A percentile compares a stretch with the other conserved stretches of the same genome.
phyloP scores from a whole-genome alignment of 2,113 vertebrate genomes.

The Lycocorax pyrrhopterus region DNA sequence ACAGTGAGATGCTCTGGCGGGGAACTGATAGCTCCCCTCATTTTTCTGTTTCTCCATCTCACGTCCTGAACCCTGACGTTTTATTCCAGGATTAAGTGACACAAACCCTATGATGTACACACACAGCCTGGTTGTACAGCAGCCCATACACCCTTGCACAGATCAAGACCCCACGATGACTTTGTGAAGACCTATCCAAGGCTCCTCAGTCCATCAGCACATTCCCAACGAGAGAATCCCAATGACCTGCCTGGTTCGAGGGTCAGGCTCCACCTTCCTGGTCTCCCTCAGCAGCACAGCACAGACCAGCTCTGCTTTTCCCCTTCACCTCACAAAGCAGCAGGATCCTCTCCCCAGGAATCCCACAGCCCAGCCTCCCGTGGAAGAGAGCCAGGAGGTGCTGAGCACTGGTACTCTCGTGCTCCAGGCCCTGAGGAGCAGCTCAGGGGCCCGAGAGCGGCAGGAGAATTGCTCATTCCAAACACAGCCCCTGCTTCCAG shows the following conservation, averaged over 20 bases:
- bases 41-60: not conserved
- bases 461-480: not conserved
- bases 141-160: not conserved
- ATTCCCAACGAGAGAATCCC: not conserved
- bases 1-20: not conserved
- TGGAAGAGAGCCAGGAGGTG: not conserved
- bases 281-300: not conserved
- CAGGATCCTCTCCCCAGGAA: not conserved
- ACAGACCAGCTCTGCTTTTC: not conserved
- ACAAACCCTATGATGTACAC: too few relatives aligned
- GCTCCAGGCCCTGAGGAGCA: not conserved
- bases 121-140: not conserved
- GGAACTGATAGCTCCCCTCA: not conserved
- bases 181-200: not conserved
- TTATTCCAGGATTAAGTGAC: not conserved
- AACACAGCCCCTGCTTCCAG: not conserved
- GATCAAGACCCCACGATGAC: not conserved
- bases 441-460: not conserved
- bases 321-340: not conserved
- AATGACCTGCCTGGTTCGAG: not conserved
- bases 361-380: not conserved
- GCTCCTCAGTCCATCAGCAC: not conserved
- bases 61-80: not conserved
- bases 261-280: not conserved
- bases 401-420: not conserved